phyloP scores from a whole-genome alignment of 64 coral and sea anemone species.

The Anthopleura sola region DNA sequence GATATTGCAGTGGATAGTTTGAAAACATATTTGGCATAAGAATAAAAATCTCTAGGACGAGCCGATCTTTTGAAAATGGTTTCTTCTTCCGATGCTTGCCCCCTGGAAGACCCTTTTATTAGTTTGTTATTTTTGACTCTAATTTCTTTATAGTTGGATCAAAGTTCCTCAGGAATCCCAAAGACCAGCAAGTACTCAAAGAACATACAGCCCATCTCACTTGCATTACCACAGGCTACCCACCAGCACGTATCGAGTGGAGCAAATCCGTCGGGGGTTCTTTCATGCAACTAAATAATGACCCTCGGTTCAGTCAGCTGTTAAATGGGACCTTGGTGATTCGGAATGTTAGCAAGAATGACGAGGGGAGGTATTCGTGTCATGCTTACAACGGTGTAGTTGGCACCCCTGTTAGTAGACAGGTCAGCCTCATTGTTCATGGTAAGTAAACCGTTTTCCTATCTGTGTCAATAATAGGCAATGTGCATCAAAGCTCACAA shows the following conservation, averaged over 20 bases:
- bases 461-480: neutral
- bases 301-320: constrained; percentile 62
- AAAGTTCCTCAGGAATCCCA: constrained; percentile 60
- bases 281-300: constrained; percentile 36
- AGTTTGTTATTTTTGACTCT: too few relatives aligned
- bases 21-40: too few relatives aligned
- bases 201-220: constrained; percentile 45
- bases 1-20: too few relatives aligned
- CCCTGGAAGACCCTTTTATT: too few relatives aligned
- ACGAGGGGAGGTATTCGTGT: constrained; percentile 62
- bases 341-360: constrained; percentile 51
- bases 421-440: constrained; percentile 61
- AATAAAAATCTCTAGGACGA: too few relatives aligned
- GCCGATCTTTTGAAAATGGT: too few relatives aligned
- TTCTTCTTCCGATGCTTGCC: too few relatives aligned
- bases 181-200: constrained; percentile 62
- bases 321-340: constrained; percentile 84
- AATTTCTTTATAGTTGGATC: constrained; percentile 35
- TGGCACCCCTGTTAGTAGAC: constrained; percentile 22
- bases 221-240: constrained; percentile 66
- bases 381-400: constrained; percentile 55
- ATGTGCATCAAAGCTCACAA: too few relatives aligned
- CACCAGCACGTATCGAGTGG: constrained; percentile 82
- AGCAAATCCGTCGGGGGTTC: constrained; percentile 32
- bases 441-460: constrained; percentile 48